Conservation (phyloP, 2,888 invertebrate species). For the Drosophila acutilabella region DNA sequence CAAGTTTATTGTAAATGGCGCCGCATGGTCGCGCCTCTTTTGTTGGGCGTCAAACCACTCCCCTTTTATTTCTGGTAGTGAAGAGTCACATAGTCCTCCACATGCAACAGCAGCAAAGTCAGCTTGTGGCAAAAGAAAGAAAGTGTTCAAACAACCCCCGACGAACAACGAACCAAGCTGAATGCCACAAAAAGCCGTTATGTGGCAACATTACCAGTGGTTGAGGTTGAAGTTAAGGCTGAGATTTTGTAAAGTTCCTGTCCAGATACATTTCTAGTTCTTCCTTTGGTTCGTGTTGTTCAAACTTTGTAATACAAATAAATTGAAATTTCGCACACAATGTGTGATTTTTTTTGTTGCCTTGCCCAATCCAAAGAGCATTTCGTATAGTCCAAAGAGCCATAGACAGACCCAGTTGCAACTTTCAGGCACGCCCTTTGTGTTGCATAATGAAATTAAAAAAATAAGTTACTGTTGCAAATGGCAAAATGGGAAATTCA, state of each 20-base stretch:
- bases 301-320: slow-evolving; percentile 69
- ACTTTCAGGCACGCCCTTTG: slow-evolving; percentile 71
- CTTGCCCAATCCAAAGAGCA: slow-evolving; percentile 47
- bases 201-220: slow-evolving; percentile 33
- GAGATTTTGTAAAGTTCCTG: slow-evolving; percentile 27
- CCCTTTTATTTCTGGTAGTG: slow-evolving; percentile 39
- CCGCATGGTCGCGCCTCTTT: slow-evolving; percentile 53
- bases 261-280: slow-evolving; percentile 17
- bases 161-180: slow-evolving; percentile 13
- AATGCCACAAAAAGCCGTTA: slow-evolving; percentile 61
- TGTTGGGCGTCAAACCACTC: slow-evolving; percentile 73
- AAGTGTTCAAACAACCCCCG: slow-evolving; percentile 64
- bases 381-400: slow-evolving; percentile 15
- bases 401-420: slow-evolving; percentile 24
- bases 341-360: slow-evolving; percentile 7
- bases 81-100: slow-evolving; percentile 40
- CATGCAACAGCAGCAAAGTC: slow-evolving; percentile 24
- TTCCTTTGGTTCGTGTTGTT: slow-evolving; percentile 14
- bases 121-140: slow-evolving; percentile 23
- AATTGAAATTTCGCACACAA: slow-evolving; percentile 70
- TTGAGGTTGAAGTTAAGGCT: slow-evolving; percentile 1
- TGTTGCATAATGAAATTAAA: slow-evolving; percentile 83
- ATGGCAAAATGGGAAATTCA: slow-evolving; percentile 47
- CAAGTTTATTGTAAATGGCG: slow-evolving; percentile 70
- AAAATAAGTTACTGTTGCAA: slow-evolving; percentile 83